Base-by-base conservation (phyloP, 2,113 vertebrate genomes). In the Bombycilla garrulus region DNA sequence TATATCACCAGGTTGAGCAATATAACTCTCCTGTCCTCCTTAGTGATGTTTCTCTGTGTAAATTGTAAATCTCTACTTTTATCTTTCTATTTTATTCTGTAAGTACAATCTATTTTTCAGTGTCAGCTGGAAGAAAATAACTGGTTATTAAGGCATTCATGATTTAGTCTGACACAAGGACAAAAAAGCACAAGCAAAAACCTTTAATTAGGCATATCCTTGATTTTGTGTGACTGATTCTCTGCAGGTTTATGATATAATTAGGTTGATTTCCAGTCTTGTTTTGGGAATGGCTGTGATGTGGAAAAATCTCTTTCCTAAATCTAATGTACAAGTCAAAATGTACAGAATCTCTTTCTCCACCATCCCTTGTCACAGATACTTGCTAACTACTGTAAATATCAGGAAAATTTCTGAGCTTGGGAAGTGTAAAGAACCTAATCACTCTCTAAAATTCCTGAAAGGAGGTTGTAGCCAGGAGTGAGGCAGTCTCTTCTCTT, bases 181-280 rank as follows among this genome's bases (percentile, higher is more conserved):
- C 29, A 24, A 3, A 56, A 91, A 82, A 54, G 51, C 4, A 2
- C 65, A 54, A 5, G 4, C 28, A 47, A 21, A 90, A 81, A 25
- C 62, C n/a, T 91, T 84, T 78, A 93, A 90, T 91, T 86, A 94
- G 69, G 35, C 10, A 4, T 25, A 42, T 54, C 31, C 60, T 84
- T 93, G 40, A 31, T 77, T 94, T 81, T 54, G 17, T 50, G 38
- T 79, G 56, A 66, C 77, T 84, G 72, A 54, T 38, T 86, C 73
- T 36, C 40, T 83, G 73, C 40, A 66, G 60, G 81, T 81, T 90
- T 90, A 18, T 71, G 69, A 74, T 93, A 58, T 90, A 92, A 87
- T 66, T 66, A 69, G 42, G 33, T 21, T 87, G 51, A 76, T 93
- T 85, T 94, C 62, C 78, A 81, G 0, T 58, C 42, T 58, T 85